These are phyloP conservation scores for Pocota personata DNA, from an alignment of 2,888 invertebrate genomes.

Conservation along the genomic window DNA sequence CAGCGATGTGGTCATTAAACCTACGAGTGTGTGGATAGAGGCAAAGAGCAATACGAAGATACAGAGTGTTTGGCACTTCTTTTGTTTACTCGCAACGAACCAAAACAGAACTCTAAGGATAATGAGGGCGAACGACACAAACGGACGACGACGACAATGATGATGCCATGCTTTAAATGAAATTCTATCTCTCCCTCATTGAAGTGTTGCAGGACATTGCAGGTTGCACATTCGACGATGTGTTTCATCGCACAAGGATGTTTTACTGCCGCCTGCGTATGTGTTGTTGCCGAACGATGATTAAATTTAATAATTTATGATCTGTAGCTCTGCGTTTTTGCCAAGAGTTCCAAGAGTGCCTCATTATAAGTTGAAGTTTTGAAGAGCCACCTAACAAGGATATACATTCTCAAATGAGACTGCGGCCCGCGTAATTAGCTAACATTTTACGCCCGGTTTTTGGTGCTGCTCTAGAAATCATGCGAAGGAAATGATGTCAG, in stretches of 20 bases:
- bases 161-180: background rate
- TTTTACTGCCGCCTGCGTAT: background rate
- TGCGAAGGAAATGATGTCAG: constrained; percentile 47
- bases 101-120: constrained; percentile 47
- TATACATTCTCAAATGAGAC: background rate
- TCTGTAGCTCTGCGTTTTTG: constrained; percentile 3
- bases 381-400: constrained; percentile 9
- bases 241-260: background rate
- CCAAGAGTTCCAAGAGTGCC: constrained; percentile 14
- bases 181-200: background rate
- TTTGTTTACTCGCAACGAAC: constrained; percentile 59
- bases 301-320: constrained; percentile 71
- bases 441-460: constrained; percentile 25
- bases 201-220: constrained; percentile 56
- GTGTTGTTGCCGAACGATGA: constrained; percentile 24
- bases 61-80: constrained; percentile 28
- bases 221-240: background rate
- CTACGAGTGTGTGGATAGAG: constrained; percentile 44
- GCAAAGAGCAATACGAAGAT: background rate
- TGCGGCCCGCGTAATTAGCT: constrained; percentile 39
- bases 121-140: constrained; percentile 63
- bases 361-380: constrained; percentile 21
- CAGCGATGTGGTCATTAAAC: constrained; percentile 63
- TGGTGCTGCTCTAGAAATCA: constrained; percentile 55
- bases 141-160: constrained; percentile 13